Base-by-base conservation (phyloP, 2,797 vertebrate species). In the Dendrocincla tyrannina region DNA sequence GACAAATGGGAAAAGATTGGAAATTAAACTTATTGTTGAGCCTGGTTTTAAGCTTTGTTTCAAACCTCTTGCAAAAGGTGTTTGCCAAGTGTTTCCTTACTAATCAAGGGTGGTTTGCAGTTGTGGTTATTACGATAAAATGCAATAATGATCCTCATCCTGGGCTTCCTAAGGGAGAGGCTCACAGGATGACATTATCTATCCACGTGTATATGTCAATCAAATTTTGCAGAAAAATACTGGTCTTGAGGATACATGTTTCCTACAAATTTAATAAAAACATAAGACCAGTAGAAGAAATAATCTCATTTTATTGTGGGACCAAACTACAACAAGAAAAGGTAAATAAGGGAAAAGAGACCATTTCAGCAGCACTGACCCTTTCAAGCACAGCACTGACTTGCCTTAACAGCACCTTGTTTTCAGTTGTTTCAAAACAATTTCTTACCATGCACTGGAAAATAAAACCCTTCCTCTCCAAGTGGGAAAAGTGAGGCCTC, bases 401-500 rank as follows among this genome's bases (percentile, higher is more conserved):
- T 41, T 77, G 25, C 59, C 41, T 33, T 37, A 60, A 67, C 50
- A 52, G 12, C 35, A 66, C 20, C 27, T 46, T 47, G 42, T 30
- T 86, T 81, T 25, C 66, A 42, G 62, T 18, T 32, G 32, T 28
- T 83, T 24, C 52, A 85, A 85, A 96, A 91, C 24, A 58, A 58
- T 56, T 88, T 73, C 39, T 91, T 67, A 30, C 12, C 32, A 25
- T 3, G 67, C 55, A 47, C 2, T 76, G 68, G 52, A 93, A 95
- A 92, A 96, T 7, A 8, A 78, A 96, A 88, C 18, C 56, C 8
- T 80, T 83, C 74, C 76, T 79, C 59, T 95, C 70, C 76, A 89
- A 92, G 69, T 28, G 35, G 80, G 95, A 97, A 41, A 96, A 74
- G 76, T 67, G 64, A 92, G 83, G 53, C 83, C 88, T 94, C 59